Conservation (phyloP, 2,888 invertebrate species). For the Eupelmus urozonus region DNA sequence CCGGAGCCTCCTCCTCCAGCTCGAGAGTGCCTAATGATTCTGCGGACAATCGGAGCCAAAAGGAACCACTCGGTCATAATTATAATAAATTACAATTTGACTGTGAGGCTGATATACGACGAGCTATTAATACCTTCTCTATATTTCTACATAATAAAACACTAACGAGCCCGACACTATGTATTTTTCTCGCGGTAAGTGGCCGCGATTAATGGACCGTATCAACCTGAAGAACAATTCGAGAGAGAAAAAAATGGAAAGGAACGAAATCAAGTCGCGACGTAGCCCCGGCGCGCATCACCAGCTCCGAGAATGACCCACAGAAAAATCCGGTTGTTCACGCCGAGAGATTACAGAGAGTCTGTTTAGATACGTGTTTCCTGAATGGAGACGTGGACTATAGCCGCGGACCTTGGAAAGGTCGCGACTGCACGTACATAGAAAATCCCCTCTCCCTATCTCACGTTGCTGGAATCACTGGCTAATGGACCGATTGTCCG, state of each 20-base stretch:
- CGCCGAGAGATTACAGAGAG: too few species aligned
- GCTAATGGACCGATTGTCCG: conserved; percentile 74
- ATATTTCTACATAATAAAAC: not conserved
- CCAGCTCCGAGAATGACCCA: too few species aligned
- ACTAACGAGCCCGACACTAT: not conserved
- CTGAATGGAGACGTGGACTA: not conserved
- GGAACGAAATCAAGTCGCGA: too few species aligned
- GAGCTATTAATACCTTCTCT: conserved; percentile 5
- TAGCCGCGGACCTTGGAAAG: conserved; percentile 64
- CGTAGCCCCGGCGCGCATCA: not conserved
- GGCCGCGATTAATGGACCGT: conserved; percentile 6
- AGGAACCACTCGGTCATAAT: conserved; percentile 17
- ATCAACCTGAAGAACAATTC: conserved; percentile 4
- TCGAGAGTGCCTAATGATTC: conserved; percentile 15
- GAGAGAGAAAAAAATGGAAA: not conserved
- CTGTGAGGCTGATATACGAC: conserved; percentile 6
- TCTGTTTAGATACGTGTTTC: too few species aligned
- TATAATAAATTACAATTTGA: conserved; percentile 32
- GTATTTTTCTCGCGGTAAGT: not conserved
- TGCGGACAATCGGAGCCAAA: conserved; percentile 6
- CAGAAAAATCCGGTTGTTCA: too few species aligned
- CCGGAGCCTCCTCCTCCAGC: not conserved
- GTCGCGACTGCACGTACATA: conserved; percentile 60
- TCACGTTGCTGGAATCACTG: conserved; percentile 71
- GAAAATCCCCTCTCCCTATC: too few species aligned